Percentiles rank a stretch among this genome's conserved stretches.
Conservation (phyloP, 2,797 vertebrate genomes). For the Aeoliscus strigatus region DNA sequence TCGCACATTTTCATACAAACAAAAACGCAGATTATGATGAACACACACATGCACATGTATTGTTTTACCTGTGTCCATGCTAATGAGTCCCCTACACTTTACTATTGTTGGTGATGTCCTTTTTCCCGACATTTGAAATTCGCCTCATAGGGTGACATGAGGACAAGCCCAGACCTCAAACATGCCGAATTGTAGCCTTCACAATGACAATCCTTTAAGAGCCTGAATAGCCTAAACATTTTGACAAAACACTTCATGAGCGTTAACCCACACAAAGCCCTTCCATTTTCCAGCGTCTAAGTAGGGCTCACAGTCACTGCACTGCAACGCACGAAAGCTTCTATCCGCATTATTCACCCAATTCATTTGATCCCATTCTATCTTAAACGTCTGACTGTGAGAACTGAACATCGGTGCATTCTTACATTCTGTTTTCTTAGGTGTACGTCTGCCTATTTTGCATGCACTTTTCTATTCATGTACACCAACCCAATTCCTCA, state of each 20-base stretch:
- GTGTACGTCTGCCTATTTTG: slow-evolving; percentile 2
- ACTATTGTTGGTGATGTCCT: background rate
- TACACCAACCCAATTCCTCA: slow-evolving; percentile 4
- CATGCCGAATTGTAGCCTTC: slow-evolving; percentile 34
- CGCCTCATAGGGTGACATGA: slow-evolving; percentile 19
- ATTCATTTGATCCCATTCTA: slow-evolving; percentile 23
- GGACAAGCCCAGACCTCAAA: slow-evolving; percentile 24
- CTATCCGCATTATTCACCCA: slow-evolving; percentile 21
- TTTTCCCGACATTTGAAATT: background rate
- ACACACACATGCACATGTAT: background rate
- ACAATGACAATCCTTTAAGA: slow-evolving; percentile 39
- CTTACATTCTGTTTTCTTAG: slow-evolving; percentile 10
- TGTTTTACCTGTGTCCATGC: too few relatives aligned
- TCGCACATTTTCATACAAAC: slow-evolving; percentile 9
- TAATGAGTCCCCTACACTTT: background rate
- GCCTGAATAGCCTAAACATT: slow-evolving; percentile 33
- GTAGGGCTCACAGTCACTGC: slow-evolving; percentile 25
- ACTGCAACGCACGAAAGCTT: slow-evolving; percentile 17
- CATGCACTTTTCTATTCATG: background rate
- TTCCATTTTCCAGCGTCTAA: slow-evolving; percentile 40
- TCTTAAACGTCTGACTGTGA: slow-evolving; percentile 23
- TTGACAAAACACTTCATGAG: slow-evolving; percentile 38
- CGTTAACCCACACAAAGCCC: slow-evolving; percentile 39
- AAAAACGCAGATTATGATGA: slow-evolving; percentile 1
- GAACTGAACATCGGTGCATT: slow-evolving; percentile 11